phyloP scores from a whole-genome alignment of 2,888 invertebrate genomes.

The Phymatocera aterrima region DNA sequence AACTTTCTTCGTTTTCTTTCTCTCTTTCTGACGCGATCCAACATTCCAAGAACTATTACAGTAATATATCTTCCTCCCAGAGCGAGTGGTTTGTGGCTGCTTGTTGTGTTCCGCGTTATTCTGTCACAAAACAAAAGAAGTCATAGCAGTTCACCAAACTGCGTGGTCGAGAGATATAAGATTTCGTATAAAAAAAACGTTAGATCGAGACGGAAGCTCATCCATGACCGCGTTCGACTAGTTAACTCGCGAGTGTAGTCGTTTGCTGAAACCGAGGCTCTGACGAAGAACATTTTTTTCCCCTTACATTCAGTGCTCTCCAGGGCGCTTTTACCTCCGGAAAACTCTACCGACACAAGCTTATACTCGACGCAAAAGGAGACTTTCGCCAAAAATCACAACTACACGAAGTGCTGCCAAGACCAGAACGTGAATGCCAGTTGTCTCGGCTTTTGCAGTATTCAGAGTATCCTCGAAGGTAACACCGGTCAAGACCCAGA shows the following conservation, averaged over 20 bases:
- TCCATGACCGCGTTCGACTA: slow-evolving; percentile 1
- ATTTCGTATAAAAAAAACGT: slow-evolving; percentile 19
- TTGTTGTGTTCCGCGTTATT: neutral
- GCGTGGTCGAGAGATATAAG: slow-evolving; percentile 27
- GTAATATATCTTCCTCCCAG: slow-evolving; percentile 22
- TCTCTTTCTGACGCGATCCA: slow-evolving; percentile 2
- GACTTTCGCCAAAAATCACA: slow-evolving; percentile 77
- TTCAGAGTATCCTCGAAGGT: slow-evolving; percentile 86
- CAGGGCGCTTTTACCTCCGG: slow-evolving; percentile 80
- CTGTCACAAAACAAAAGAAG: slow-evolving; percentile 34
- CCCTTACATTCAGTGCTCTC: slow-evolving; percentile 78
- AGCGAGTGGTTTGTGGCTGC: slow-evolving; percentile 9
- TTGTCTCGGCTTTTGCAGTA: slow-evolving; percentile 90
- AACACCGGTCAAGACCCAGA: slow-evolving; percentile 88
- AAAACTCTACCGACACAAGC: slow-evolving; percentile 75
- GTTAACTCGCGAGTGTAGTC: slow-evolving; percentile 18
- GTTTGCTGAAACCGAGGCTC: neutral
- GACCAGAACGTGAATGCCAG: slow-evolving; percentile 82
- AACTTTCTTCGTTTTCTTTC: slow-evolving; percentile 8
- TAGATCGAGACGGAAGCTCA: neutral
- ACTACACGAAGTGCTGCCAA: slow-evolving; percentile 89
- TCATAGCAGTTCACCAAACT: slow-evolving; percentile 24
- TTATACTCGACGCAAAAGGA: slow-evolving; percentile 75
- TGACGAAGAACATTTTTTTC: slow-evolving; percentile 45
- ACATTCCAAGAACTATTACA: slow-evolving; percentile 30